Evolutionary conservation across 2,113 vertebrate species (phyloP).

Genomic region (Elgaria multicarinata): DNA sequence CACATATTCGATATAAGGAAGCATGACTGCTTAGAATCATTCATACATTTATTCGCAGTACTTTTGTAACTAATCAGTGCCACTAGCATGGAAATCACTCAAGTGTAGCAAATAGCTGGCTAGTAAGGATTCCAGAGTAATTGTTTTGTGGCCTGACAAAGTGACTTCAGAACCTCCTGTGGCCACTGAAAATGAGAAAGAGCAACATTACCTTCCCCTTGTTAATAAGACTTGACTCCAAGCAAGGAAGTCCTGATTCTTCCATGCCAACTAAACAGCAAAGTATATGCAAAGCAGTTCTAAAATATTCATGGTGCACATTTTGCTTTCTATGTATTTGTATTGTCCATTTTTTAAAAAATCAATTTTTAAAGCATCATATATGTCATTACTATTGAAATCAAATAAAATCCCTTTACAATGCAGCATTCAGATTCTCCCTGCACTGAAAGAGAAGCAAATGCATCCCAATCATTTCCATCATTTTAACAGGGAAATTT

Average conservation of each 20-base stretch:
- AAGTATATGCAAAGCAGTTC: not conserved
- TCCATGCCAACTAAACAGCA: not conserved
- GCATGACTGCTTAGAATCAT: not conserved
- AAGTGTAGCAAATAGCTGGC: not conserved
- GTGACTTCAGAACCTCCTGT: not conserved
- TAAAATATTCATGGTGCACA: not conserved
- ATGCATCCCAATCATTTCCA: not conserved
- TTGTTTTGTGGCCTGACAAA: not conserved
- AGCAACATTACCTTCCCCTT: not conserved
- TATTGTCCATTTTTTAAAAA: not conserved
- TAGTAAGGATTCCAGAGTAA: not conserved
- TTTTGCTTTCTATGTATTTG: not conserved
- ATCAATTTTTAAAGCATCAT: not conserved
- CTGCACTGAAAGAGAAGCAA: not conserved
- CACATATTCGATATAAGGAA: not conserved
- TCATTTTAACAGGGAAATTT: not conserved
- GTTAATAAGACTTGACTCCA: not conserved
- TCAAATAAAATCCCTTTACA: not conserved
- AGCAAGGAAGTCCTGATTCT: not conserved
- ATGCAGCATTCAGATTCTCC: not conserved
- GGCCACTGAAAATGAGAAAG: not conserved
- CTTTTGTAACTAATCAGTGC: constrained; percentile 12
- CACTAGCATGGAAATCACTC: not conserved
- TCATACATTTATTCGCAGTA: not conserved
- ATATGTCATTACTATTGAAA: not conserved